These are phyloP conservation scores for Lathamus discolor DNA, from an alignment of 2,113 vertebrate species.

Conservation along the genomic window DNA sequence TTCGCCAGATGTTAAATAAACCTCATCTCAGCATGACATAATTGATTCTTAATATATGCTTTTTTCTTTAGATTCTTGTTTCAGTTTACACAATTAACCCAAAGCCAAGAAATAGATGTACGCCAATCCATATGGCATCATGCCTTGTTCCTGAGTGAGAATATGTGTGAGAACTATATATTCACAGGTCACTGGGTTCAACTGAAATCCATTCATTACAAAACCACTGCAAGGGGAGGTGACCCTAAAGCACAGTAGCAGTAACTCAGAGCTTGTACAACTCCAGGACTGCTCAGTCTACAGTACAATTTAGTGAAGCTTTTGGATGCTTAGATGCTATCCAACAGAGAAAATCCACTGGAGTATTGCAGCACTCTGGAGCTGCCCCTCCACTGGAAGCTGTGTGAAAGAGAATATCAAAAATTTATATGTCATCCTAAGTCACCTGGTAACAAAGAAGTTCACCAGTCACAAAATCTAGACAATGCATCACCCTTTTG, in stretches of 20 bases:
- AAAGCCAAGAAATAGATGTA: neutral
- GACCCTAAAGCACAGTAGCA: neutral
- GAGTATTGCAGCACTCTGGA: neutral
- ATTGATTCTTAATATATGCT: neutral
- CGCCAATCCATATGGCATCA: neutral
- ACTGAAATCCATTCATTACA: neutral
- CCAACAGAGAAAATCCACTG: neutral
- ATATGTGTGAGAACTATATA: neutral
- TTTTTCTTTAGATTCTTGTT: neutral
- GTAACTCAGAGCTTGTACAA: neutral
- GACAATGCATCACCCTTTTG: neutral
- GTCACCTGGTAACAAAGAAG: neutral
- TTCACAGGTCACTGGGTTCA: neutral
- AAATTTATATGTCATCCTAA: neutral
- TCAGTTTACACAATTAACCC: neutral
- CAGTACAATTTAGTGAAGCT: neutral
- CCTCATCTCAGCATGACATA: neutral
- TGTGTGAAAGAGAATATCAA: neutral
- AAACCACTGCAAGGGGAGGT: neutral
- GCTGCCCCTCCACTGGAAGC: neutral
- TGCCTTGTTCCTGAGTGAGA: neutral
- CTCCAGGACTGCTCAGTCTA: neutral
- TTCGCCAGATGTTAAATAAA: constrained; percentile 36
- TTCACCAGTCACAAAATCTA: neutral
- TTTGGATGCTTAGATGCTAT: neutral